Percentiles rank a stretch among this genome's conserved stretches.
Evolutionary conservation across 2,888 invertebrate species (phyloP).

Genomic region (Coecobrya sp.): DNA sequence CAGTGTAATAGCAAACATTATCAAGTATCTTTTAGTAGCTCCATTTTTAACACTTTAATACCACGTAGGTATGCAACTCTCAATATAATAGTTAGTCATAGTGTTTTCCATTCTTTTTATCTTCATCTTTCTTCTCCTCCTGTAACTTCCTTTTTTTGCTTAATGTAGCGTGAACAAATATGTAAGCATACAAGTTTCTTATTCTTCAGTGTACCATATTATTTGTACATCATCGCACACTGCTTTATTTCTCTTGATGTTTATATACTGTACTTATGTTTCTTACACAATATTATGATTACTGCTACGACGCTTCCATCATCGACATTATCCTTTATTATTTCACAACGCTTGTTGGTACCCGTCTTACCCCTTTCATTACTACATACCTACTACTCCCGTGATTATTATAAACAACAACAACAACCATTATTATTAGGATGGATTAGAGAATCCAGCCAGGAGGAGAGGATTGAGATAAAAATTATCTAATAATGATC

Average conservation of each 20-base stretch:
- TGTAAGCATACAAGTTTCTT: neutral
- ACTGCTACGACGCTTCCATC: no score
- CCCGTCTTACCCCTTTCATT: no score
- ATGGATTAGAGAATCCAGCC: neutral
- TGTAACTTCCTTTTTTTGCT: neutral
- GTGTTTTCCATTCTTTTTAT: neutral
- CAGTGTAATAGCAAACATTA: neutral
- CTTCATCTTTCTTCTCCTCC: neutral
- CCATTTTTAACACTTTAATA: no score
- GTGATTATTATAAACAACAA: no score
- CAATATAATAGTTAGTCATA: neutral
- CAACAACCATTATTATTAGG: no score
- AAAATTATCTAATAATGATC: conserved; percentile 18
- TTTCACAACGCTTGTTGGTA: no score
- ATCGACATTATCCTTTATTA: no score
- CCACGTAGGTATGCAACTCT: neutral
- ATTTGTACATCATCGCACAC: neutral
- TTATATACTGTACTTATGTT: no score
- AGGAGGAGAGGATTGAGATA: conserved; percentile 2
- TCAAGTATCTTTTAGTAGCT: neutral
- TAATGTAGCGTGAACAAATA: conserved; percentile 6
- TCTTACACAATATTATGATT: no score
- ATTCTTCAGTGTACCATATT: neutral
- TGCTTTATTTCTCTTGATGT: no score
- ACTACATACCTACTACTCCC: no score